Evolutionary conservation across 2,888 invertebrate genomes (phyloP).

Genomic region (Aplocera efformata): DNA sequence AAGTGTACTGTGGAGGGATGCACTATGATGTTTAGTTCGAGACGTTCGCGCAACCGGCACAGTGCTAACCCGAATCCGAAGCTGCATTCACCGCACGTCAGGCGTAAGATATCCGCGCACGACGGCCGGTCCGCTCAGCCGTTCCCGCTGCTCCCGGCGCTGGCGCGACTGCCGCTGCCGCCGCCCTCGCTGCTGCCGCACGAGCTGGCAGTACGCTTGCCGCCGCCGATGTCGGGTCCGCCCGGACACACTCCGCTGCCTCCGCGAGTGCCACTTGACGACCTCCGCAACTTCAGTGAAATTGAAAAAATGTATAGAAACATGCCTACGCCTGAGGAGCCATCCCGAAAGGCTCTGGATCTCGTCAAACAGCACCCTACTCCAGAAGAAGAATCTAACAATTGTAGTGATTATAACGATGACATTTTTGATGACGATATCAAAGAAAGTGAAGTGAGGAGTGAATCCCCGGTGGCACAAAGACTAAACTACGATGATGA

Average conservation of each 20-base stretch:
- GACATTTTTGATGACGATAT: conserved; percentile 60
- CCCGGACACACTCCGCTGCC: conserved; percentile 73
- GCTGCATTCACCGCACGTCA: conserved; percentile 95
- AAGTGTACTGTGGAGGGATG: conserved; percentile 98
- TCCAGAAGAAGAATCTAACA: conserved; percentile 59
- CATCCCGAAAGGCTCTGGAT: conserved; percentile 56
- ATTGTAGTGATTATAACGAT: conserved; percentile 65
- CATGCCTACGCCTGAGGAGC: conserved; percentile 58
- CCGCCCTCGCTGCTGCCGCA: conserved; percentile 84
- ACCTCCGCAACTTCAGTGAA: conserved; percentile 76
- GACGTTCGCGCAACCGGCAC: conserved; percentile 96
- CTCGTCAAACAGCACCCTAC: conserved; percentile 51
- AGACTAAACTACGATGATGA: conserved; percentile 77
- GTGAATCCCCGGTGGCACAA: conserved; percentile 48
- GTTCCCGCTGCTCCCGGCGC: conserved; percentile 86
- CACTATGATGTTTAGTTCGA: conserved; percentile 98
- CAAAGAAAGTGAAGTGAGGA: conserved; percentile 45
- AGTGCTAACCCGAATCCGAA: conserved; percentile 99
- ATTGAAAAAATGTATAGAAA: conserved; percentile 77
- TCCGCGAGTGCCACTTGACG: conserved; percentile 71
- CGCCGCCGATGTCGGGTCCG: conserved; percentile 50
- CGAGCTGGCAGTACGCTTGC: conserved; percentile 72
- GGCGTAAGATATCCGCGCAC: conserved; percentile 95
- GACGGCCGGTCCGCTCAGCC: conserved; percentile 93
- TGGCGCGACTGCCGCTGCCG: conserved; percentile 86